A percentile compares a stretch with the other conserved stretches of the same genome.
Evolutionary conservation across 2,113 vertebrate species (phyloP).

Genomic region (Dunckerocampus dactyliophorus): DNA sequence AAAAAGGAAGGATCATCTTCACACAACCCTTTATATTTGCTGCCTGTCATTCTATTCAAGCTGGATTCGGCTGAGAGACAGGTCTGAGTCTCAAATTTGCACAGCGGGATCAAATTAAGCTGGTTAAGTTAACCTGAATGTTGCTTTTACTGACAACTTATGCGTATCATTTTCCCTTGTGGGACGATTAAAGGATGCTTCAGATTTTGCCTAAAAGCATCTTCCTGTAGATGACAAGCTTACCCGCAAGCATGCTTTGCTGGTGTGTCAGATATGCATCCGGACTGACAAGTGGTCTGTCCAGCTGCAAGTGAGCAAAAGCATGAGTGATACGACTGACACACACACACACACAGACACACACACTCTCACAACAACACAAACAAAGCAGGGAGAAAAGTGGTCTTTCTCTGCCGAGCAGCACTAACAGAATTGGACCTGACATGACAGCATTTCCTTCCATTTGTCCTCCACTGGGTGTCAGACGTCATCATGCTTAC

Average conservation of each 20-base stretch:
- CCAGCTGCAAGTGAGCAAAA: neutral
- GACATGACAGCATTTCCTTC: neutral
- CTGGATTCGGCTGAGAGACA: constrained; percentile 5
- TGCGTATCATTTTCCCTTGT: neutral
- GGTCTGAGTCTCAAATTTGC: constrained; percentile 7
- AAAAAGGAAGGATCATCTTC: neutral
- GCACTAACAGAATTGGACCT: neutral
- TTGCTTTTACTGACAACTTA: neutral
- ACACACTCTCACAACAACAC: neutral
- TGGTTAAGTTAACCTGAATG: neutral
- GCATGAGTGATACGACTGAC: neutral
- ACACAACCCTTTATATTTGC: neutral
- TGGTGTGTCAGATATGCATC: constrained; percentile 6
- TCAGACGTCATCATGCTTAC: too few relatives aligned
- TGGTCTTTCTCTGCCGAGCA: neutral
- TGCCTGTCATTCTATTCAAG: constrained; percentile 11
- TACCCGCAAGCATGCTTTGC: neutral
- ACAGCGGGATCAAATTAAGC: neutral
- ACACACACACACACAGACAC: too few relatives aligned
- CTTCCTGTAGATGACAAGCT: neutral
- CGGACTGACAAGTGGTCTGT: neutral
- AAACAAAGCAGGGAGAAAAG: neutral
- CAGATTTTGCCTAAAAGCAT: too few relatives aligned
- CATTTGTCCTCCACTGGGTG: too few relatives aligned
- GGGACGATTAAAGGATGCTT: neutral